Conservation (phyloP, 1,140 invertebrate species). For the Aphis gossypii region DNA sequence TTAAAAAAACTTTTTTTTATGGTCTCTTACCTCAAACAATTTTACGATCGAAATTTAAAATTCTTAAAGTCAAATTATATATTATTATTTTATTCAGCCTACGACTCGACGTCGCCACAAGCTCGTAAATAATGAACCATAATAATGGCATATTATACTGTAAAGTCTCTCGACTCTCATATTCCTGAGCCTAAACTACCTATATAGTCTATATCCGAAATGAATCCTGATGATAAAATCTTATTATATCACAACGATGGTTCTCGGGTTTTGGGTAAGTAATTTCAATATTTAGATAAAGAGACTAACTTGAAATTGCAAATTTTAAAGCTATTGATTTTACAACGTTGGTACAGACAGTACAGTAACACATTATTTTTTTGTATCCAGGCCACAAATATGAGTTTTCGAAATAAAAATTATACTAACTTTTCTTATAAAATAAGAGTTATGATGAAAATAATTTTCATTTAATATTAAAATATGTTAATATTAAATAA, state of each 20-base stretch:
- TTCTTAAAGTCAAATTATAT: background rate
- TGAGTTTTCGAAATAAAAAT: background rate
- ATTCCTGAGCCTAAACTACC: background rate
- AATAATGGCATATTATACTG: background rate
- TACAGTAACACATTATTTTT: background rate
- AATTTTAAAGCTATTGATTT: background rate
- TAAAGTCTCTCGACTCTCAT: background rate
- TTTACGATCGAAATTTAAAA: conserved; percentile 19
- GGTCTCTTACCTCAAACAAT: background rate
- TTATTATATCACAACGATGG: background rate
- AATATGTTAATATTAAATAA: background rate
- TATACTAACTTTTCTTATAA: background rate
- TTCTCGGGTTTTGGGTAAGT: background rate
- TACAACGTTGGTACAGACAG: background rate
- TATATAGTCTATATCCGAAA: background rate
- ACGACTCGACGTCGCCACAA: background rate
- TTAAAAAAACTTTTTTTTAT: conserved; percentile 9
- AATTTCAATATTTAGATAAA: background rate
- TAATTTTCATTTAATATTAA: conserved; percentile 18
- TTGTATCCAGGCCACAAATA: background rate
- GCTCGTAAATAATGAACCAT: background rate
- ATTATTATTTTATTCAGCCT: background rate
- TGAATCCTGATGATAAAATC: background rate
- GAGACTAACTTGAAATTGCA: background rate
- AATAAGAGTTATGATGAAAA: background rate